Conservation (phyloP, 2,888 invertebrate genomes). For the Lycia hirtaria region DNA sequence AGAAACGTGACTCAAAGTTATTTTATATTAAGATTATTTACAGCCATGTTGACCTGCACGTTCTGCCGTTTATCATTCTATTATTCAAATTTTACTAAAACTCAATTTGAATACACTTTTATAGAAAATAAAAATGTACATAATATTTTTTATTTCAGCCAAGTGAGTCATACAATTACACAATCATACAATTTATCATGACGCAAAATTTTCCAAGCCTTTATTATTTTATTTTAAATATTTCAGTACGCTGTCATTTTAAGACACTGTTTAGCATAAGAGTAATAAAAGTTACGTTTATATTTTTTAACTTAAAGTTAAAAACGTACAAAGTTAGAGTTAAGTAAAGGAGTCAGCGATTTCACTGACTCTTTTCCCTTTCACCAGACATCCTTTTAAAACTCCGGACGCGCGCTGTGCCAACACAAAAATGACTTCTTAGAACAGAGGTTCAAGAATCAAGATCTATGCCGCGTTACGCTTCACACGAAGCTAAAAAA, state of each 20-base stretch:
- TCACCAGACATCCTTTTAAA: slow-evolving; percentile 60
- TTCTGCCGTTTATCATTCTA: slow-evolving; percentile 17
- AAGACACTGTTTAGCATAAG: too few relatives aligned
- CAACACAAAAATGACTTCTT: slow-evolving; percentile 73
- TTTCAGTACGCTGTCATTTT: too few relatives aligned
- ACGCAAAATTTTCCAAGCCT: neutral
- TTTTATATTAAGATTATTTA: slow-evolving; percentile 29
- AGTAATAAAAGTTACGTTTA: too few relatives aligned
- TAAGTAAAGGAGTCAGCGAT: neutral
- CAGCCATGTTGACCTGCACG: slow-evolving; percentile 27
- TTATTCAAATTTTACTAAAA: slow-evolving; percentile 19
- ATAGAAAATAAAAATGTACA: slow-evolving; percentile 2
- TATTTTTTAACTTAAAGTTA: too few relatives aligned
- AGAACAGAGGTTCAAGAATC: slow-evolving; percentile 81
- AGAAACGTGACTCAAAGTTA: slow-evolving; percentile 26
- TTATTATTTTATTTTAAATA: too few relatives aligned
- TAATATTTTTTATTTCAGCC: neutral
- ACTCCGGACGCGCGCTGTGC: slow-evolving; percentile 73
- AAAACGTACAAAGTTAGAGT: neutral
- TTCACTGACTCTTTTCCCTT: slow-evolving; percentile 44
- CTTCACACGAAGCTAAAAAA: slow-evolving; percentile 50
- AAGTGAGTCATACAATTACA: neutral
- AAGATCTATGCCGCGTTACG: slow-evolving; percentile 74
- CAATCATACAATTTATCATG: neutral
- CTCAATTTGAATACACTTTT: slow-evolving; percentile 11